Conservation (phyloP, 2,888 invertebrate genomes). For the Ephialtes manifestator region DNA sequence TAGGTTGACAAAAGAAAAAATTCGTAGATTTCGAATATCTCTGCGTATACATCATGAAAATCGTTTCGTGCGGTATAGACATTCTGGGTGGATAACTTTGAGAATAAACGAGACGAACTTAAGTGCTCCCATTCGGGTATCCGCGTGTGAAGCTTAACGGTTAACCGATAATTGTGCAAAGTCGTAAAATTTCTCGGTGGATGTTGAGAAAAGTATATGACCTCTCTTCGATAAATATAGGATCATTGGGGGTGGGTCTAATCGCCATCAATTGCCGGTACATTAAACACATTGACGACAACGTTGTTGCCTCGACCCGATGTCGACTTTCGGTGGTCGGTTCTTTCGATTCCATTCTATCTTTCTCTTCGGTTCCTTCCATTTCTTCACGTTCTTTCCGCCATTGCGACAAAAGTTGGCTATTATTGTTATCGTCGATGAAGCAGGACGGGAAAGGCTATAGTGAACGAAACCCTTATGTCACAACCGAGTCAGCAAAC, state of each 20-base stretch:
- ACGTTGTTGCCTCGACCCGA: conserved; percentile 55
- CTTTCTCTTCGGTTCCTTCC: conserved; percentile 12
- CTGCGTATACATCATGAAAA: neutral
- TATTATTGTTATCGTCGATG: conserved; percentile 61
- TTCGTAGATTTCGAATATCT: neutral
- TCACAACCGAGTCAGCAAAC: conserved; percentile 59
- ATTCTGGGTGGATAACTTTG: conserved; percentile 14
- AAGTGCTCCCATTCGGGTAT: conserved; percentile 61
- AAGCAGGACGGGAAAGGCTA: conserved; percentile 7
- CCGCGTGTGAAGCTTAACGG: conserved; percentile 72
- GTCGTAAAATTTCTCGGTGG: conserved; percentile 75
- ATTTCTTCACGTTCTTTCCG: neutral
- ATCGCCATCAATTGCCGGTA: conserved; percentile 76
- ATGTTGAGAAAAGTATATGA: conserved; percentile 54
- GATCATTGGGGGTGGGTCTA: conserved; percentile 67
- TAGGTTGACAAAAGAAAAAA: neutral
- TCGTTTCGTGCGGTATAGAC: neutral
- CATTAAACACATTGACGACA: conserved; percentile 73
- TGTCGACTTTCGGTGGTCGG: conserved; percentile 53
- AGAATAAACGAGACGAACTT: conserved; percentile 36
- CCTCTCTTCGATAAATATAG: conserved; percentile 41
- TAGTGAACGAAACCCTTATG: conserved; percentile 55
- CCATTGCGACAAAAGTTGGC: conserved; percentile 49
- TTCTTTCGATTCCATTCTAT: conserved; percentile 46
- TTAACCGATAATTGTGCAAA: conserved; percentile 76